These are phyloP conservation scores for Atrichornis clamosus DNA, from an alignment of 2,113 vertebrate species.

Conservation along the genomic window DNA sequence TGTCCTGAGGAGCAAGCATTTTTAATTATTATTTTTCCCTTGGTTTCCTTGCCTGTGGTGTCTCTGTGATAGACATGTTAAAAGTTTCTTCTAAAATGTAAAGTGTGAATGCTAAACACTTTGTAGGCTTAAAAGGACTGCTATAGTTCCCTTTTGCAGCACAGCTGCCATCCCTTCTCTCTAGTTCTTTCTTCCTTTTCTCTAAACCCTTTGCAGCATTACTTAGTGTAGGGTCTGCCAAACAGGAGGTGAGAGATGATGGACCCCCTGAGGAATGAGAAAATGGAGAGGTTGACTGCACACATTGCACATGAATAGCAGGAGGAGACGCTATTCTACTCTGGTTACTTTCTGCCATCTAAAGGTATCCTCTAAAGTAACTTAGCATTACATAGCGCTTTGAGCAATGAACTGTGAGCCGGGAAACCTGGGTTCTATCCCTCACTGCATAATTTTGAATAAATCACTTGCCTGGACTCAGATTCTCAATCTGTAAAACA, in stretches of 20 bases:
- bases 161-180: conserved; percentile 22
- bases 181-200: conserved; percentile 22
- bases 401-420: conserved; percentile 27
- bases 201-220: conserved; percentile 35
- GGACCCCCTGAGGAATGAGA: conserved; percentile 66
- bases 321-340: conserved; percentile 40
- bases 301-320: conserved; percentile 50
- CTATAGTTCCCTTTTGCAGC: not conserved
- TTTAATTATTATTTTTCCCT: conserved; percentile 2
- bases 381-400: conserved; percentile 7
- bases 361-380: conserved; percentile 60
- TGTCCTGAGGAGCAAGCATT: not conserved
- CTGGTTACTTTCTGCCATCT: conserved; percentile 58
- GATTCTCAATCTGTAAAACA: conserved; percentile 21
- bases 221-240: conserved; percentile 48
- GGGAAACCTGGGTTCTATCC: conserved; percentile 23
- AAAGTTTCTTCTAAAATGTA: conserved; percentile 24
- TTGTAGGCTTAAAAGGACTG: not conserved
- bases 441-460: conserved; percentile 8
- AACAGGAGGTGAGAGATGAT: conserved; percentile 67
- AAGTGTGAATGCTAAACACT: conserved; percentile 14
- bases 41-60: not conserved
- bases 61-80: not conserved
- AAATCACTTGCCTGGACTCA: not conserved
- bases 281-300: conserved; percentile 55